A percentile compares a stretch with the other conserved stretches of the same genome.
These are phyloP conservation scores for Spicauda simplicius DNA, from an alignment of 2,888 invertebrate species.

Conservation along the genomic window DNA sequence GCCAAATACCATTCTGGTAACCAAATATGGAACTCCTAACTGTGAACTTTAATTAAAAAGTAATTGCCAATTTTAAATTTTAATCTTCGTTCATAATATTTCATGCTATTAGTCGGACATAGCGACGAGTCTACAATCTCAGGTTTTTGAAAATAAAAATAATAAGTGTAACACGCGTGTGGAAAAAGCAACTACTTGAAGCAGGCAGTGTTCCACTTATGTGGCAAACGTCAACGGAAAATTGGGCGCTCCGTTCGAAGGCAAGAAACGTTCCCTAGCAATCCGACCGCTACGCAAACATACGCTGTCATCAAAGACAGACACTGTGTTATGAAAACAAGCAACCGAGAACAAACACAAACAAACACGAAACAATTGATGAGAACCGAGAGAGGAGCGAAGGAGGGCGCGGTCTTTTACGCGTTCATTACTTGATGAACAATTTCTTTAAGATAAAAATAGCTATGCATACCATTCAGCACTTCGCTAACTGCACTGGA, in stretches of 20 bases:
- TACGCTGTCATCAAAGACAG: constrained; percentile 76
- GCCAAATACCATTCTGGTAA: too few relatives aligned
- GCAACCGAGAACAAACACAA: constrained; percentile 78
- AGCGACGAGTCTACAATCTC: too few relatives aligned
- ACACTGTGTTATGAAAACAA: constrained; percentile 82
- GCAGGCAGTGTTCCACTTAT: background rate
- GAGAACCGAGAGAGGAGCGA: constrained; percentile 61
- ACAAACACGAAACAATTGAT: constrained; percentile 81
- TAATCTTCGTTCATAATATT: too few relatives aligned
- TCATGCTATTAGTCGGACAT: too few relatives aligned
- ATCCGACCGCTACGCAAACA: constrained; percentile 73
- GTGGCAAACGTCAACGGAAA: constrained; percentile 34
- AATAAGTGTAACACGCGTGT: background rate
- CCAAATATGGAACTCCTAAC: too few relatives aligned
- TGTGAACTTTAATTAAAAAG: too few relatives aligned
- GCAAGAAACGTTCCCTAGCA: constrained; percentile 52
- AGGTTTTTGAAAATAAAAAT: too few relatives aligned
- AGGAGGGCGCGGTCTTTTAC: constrained; percentile 43
- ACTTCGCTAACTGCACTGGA: constrained; percentile 5
- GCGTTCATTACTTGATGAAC: constrained; percentile 64
- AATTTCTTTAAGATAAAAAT: constrained; percentile 51
- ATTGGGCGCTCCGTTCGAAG: constrained; percentile 38
- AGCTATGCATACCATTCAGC: constrained; percentile 6
- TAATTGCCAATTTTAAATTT: too few relatives aligned
- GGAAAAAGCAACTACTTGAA: background rate